Evolutionary conservation across 1,140 invertebrate species (phyloP).

Genomic region (Hyles euphorbiae): DNA sequence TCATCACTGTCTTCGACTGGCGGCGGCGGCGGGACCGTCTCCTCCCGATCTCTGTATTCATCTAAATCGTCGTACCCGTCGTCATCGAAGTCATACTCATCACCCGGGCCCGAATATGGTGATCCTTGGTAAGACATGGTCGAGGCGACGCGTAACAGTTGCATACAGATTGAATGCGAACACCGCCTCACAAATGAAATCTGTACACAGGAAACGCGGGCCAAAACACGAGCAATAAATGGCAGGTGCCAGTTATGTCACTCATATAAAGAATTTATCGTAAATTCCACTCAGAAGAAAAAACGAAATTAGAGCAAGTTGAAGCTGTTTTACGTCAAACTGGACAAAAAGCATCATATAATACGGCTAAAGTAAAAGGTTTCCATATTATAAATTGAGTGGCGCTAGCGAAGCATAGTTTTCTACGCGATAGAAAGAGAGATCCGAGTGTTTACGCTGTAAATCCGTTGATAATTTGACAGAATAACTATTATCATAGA

Average conservation of each 20-base stretch:
- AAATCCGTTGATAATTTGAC: neutral
- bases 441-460: conserved; percentile 12
- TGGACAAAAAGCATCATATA: conserved; percentile 57
- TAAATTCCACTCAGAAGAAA: conserved; percentile 32
- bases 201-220: conserved; percentile 35
- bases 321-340: conserved; percentile 65
- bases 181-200: conserved; percentile 55
- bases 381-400: conserved; percentile 7
- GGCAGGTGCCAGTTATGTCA: conserved; percentile 47
- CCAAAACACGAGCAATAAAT: conserved; percentile 36
- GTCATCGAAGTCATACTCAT: conserved; percentile 72
- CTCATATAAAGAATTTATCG: conserved; percentile 56
- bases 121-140: conserved; percentile 75
- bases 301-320: conserved; percentile 57
- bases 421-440: conserved; percentile 30
- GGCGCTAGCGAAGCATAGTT: conserved; percentile 10
- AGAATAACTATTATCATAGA: conserved; percentile 6
- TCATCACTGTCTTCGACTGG: conserved; percentile 65
- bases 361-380: neutral
- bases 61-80: conserved; percentile 71
- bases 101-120: conserved; percentile 69
- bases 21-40: conserved; percentile 46
- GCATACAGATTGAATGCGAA: conserved; percentile 68
- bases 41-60: conserved; percentile 64
- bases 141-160: conserved; percentile 70